Conservation (phyloP, 2,113 vertebrate species). For the Rattus rattus region DNA sequence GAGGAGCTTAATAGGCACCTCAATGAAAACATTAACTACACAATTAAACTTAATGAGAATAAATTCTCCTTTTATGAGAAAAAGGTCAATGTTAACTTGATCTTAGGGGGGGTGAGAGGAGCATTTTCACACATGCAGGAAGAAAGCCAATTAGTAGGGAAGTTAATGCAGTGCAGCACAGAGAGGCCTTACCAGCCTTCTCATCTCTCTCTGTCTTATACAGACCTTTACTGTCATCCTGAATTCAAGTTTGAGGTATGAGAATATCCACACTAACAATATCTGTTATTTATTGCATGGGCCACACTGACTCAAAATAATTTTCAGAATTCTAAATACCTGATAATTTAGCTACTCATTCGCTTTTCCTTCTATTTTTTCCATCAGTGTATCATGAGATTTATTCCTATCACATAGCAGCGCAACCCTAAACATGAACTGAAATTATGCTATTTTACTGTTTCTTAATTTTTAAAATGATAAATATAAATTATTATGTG, state of each 20-base stretch:
- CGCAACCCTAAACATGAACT: not conserved
- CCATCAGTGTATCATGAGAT: not conserved
- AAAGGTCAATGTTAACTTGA: conserved; percentile 74
- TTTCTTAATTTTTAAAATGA: not conserved
- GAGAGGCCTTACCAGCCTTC: not conserved
- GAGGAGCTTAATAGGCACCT: conserved; percentile 66
- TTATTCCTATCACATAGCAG: not conserved
- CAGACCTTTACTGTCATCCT: not conserved
- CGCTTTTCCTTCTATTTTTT: not conserved
- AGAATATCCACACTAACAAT: not conserved
- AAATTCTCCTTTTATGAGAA: conserved; percentile 71
- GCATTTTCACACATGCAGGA: not conserved
- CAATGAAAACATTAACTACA: conserved; percentile 79
- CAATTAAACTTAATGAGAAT: conserved; percentile 81
- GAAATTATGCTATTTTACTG: not conserved
- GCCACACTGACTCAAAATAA: not conserved
- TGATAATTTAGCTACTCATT: not conserved
- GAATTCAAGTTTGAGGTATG: not conserved
- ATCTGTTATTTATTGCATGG: not conserved
- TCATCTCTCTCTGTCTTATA: not conserved
- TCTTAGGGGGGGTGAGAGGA: not conserved
- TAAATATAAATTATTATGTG: not conserved
- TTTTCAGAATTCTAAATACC: not conserved
- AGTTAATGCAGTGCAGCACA: not conserved
- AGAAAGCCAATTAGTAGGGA: conserved; percentile 66